Percentiles rank a stretch among this genome's conserved stretches.
phyloP scores from a whole-genome alignment of 2,797 vertebrate species.

The Novumbra hubbsi region DNA sequence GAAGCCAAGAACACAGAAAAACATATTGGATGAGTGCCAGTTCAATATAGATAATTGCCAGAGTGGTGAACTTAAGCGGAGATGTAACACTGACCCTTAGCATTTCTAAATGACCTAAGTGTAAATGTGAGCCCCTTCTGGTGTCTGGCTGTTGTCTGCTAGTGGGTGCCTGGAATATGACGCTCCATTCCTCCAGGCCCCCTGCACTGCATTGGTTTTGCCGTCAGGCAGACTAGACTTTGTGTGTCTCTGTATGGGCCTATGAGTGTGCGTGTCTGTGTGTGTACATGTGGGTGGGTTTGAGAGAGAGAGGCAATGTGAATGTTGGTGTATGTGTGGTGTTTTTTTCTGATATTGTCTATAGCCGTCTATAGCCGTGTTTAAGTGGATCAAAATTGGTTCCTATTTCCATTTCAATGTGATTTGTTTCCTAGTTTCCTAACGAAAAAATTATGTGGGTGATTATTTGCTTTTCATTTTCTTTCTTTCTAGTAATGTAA shows the following conservation, averaged over 20 bases:
- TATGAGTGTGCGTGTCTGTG: conserved; percentile 14
- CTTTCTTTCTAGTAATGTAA: too few species aligned
- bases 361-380: too few species aligned
- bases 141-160: neutral
- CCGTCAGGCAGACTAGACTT: conserved; percentile 24
- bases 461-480: too few species aligned
- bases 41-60: neutral
- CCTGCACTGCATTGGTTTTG: conserved; percentile 29
- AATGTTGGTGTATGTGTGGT: conserved; percentile 1
- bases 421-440: too few species aligned
- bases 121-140: neutral
- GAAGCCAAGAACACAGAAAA: too few species aligned
- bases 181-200: conserved; percentile 24
- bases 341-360: neutral
- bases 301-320: neutral
- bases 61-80: too few species aligned
- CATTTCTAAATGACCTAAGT: too few species aligned
- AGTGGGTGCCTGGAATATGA: neutral
- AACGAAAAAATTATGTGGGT: too few species aligned
- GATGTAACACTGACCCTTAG: too few species aligned
- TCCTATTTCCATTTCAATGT: too few species aligned
- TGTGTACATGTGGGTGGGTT: neutral
- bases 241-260: conserved; percentile 2
- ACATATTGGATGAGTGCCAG: neutral
- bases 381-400: too few species aligned